These are phyloP conservation scores for Periphyllus acericola DNA, from an alignment of 2,888 invertebrate genomes.

Conservation along the genomic window DNA sequence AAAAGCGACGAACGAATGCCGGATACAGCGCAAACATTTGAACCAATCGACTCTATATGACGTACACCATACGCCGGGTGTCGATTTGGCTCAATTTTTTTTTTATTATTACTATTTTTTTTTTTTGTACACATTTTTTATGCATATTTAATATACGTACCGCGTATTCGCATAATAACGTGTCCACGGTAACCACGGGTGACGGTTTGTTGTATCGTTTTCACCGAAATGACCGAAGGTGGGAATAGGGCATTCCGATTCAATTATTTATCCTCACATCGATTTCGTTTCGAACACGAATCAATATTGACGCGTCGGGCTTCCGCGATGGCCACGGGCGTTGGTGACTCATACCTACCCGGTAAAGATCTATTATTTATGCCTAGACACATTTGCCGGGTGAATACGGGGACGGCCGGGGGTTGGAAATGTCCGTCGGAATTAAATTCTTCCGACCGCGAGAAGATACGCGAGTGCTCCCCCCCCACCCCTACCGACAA, in stretches of 20 bases:
- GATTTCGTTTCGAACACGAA: slow-evolving; percentile 13
- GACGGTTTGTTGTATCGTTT: slow-evolving; percentile 42
- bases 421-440: background rate
- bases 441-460: background rate
- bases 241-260: background rate
- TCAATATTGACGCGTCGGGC: background rate
- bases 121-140: background rate
- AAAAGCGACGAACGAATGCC: background rate
- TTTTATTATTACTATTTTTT: background rate
- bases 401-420: background rate
- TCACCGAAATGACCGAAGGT: background rate
- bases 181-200: slow-evolving; percentile 29
- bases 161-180: slow-evolving; percentile 5
- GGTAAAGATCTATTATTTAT: slow-evolving; percentile 25
- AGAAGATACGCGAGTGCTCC: background rate
- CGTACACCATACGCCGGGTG: background rate
- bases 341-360: background rate
- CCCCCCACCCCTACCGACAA: background rate
- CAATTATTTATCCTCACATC: slow-evolving; percentile 34
- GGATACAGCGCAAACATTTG: slow-evolving; percentile 5
- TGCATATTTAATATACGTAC: background rate
- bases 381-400: background rate
- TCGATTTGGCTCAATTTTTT: slow-evolving; percentile 4
- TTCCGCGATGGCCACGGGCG: background rate
- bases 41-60: slow-evolving; percentile 2